Percentiles rank a stretch among this genome's conserved stretches.
phyloP scores from a whole-genome alignment of 2,888 invertebrate genomes.

The Oasisia sp. region DNA sequence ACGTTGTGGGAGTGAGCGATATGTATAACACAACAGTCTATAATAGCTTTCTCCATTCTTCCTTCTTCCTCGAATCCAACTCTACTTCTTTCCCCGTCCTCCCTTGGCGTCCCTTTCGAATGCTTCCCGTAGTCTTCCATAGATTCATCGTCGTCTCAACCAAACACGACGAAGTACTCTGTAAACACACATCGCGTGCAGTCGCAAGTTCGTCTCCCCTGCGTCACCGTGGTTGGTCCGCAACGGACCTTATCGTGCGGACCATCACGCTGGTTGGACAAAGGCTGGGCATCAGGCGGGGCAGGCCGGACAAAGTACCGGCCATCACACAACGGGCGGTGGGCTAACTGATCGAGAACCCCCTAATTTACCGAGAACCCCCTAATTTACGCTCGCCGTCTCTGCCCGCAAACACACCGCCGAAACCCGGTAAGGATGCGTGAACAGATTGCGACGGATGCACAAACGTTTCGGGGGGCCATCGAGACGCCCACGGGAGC shows the following conservation, averaged over 20 bases:
- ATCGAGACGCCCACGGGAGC: neutral
- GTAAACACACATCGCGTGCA: neutral
- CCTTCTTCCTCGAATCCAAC: neutral
- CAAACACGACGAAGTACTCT: neutral
- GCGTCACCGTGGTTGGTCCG: neutral
- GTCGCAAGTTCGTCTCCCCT: neutral
- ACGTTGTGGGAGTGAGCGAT: no score
- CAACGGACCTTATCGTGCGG: neutral
- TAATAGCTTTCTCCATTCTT: no score
- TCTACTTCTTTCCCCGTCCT: neutral
- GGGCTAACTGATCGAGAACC: neutral
- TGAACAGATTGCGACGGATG: neutral
- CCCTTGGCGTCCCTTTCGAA: neutral
- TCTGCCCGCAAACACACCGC: neutral
- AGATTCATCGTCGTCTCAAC: neutral
- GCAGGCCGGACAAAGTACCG: neutral
- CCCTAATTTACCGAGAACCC: neutral
- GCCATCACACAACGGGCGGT: neutral
- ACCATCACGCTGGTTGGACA: neutral
- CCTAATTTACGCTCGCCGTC: neutral
- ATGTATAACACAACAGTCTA: no score
- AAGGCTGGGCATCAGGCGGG: neutral
- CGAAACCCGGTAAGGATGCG: slow-evolving; percentile 7
- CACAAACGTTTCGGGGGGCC: neutral
- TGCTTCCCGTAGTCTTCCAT: neutral